These are phyloP conservation scores for Caenorhabditis sp. DNA, from an alignment of 2,888 invertebrate genomes.

Conservation along the genomic window DNA sequence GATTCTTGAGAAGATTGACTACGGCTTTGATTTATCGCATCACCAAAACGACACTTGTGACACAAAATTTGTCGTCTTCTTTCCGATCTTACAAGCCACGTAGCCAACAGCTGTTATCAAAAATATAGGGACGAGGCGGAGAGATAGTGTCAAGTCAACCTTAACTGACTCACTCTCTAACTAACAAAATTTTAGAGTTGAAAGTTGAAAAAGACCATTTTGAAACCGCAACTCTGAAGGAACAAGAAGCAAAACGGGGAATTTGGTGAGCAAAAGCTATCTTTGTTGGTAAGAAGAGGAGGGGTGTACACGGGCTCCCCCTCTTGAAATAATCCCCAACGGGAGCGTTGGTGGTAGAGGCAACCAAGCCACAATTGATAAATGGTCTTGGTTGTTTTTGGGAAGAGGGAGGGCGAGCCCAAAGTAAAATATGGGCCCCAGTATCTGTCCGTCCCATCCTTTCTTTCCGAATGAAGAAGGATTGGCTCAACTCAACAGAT, in stretches of 20 bases:
- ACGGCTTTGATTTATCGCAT: conserved; percentile 34
- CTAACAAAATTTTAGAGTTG: too few species aligned
- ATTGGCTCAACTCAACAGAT: conserved; percentile 59
- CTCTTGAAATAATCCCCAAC: conserved; percentile 62
- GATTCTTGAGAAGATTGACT: conserved; percentile 30
- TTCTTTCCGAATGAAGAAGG: conserved; percentile 53
- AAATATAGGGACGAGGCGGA: background rate
- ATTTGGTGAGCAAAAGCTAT: conserved; percentile 2
- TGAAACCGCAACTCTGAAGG: background rate
- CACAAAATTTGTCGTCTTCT: conserved; percentile 41
- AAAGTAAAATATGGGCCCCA: conserved; percentile 61
- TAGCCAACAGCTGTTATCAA: conserved; percentile 40
- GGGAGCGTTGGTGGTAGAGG: conserved; percentile 53
- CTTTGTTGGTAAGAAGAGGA: conserved; percentile 10
- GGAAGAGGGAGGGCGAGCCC: conserved; percentile 20
- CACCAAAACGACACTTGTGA: conserved; percentile 34
- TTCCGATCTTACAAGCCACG: conserved; percentile 43
- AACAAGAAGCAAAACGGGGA: conserved; percentile 24
- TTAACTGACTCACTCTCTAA: too few species aligned
- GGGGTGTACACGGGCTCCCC: conserved; percentile 38
- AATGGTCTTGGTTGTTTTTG: conserved; percentile 63
- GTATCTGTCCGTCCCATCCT: conserved; percentile 27
- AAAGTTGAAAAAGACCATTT: too few species aligned
- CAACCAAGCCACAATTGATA: conserved; percentile 61
- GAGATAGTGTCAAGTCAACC: conserved; percentile 6